Evolutionary conservation across 2,888 invertebrate species (phyloP).

Genomic region (Liodrosophila aerea): DNA sequence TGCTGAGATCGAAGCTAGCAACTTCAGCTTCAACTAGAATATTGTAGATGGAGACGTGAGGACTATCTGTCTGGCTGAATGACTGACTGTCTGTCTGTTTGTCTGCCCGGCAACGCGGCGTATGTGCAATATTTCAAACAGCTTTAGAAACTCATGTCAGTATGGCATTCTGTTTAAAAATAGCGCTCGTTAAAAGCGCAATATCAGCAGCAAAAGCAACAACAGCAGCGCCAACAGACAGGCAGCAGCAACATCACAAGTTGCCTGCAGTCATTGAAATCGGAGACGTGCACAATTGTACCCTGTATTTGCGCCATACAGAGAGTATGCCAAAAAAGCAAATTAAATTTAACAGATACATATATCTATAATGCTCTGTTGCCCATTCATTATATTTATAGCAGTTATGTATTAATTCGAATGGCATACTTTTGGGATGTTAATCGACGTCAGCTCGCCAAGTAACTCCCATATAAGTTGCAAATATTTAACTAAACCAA

Average conservation of each 20-base stretch:
- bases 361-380: background rate
- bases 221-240: conserved; percentile 4
- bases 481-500: background rate
- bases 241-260: conserved; percentile 36
- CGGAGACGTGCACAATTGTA: background rate
- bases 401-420: background rate
- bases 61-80: background rate
- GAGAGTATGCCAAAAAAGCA: background rate
- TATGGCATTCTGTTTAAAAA: conserved; percentile 44
- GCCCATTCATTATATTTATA: background rate
- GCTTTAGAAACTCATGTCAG: conserved; percentile 49
- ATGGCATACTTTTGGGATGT: no score
- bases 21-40: conserved; percentile 4
- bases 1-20: conserved; percentile 42
- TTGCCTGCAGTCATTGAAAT: conserved; percentile 12
- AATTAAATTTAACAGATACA: background rate
- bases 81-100: background rate
- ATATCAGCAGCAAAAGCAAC: conserved; percentile 29
- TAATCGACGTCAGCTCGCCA: no score
- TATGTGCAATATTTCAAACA: conserved; percentile 62
- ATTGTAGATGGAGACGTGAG: conserved; percentile 1
- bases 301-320: background rate
- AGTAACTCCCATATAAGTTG: no score
- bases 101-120: conserved; percentile 29
- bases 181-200: conserved; percentile 57